Conservation (phyloP, 2,888 invertebrate genomes). For the Zaprionus bogoriensis region DNA sequence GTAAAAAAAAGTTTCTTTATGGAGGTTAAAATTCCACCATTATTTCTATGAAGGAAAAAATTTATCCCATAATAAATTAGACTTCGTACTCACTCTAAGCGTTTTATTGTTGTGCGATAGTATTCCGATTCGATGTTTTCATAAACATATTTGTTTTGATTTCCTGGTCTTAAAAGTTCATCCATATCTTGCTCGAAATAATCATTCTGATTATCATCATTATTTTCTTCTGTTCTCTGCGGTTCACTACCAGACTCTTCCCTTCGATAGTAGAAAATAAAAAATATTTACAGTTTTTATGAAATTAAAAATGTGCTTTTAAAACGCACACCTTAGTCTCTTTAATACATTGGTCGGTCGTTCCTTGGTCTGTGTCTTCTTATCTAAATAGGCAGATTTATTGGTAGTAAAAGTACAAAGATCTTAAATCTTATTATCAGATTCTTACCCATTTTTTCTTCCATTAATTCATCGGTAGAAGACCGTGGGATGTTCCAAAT, state of each 20-base stretch:
- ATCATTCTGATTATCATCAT: neutral
- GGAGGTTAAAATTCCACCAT: constrained; percentile 38
- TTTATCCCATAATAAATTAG: no score
- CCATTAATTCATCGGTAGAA: neutral
- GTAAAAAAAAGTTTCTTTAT: constrained; percentile 88
- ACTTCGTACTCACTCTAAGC: constrained; percentile 40
- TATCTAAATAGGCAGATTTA: neutral
- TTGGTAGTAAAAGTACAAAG: neutral
- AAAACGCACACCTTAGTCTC: constrained; percentile 50
- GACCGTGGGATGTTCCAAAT: constrained; percentile 54
- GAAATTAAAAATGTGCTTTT: neutral
- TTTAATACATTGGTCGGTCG: constrained; percentile 26
- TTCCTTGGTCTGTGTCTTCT: constrained; percentile 18
- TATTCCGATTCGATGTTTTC: constrained; percentile 54
- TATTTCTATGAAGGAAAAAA: no score
- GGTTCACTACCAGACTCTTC: constrained; percentile 49
- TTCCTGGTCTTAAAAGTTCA: constrained; percentile 44
- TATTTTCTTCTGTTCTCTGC: neutral
- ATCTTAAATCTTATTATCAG: no score
- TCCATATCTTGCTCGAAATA: constrained; percentile 46
- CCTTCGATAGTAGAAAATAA: constrained; percentile 15
- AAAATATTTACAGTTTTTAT: neutral
- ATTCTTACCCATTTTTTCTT: no score
- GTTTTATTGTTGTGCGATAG: constrained; percentile 41
- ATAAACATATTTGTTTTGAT: constrained; percentile 55